phyloP scores from a whole-genome alignment of 2,113 vertebrate species.

The Callopanchax toddi region DNA sequence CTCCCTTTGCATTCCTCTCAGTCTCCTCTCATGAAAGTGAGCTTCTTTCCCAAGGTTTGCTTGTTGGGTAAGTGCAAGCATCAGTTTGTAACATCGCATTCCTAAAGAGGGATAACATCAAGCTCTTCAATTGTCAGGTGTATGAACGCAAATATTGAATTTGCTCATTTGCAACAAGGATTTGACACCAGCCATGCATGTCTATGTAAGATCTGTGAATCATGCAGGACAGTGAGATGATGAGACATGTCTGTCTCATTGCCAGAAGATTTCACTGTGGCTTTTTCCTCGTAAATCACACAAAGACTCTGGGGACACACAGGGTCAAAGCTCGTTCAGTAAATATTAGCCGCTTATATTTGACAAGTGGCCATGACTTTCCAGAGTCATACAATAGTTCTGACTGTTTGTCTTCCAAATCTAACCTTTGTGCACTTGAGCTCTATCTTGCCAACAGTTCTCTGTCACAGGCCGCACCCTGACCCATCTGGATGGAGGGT shows the following conservation, averaged over 20 bases:
- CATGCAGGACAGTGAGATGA: slow-evolving; percentile 46
- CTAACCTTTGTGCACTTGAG: slow-evolving; percentile 73
- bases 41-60: slow-evolving; percentile 55
- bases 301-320: slow-evolving; percentile 59
- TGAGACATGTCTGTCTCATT: no score
- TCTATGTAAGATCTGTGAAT: slow-evolving; percentile 60
- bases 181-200: slow-evolving; percentile 31
- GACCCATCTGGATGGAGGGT: slow-evolving; percentile 67
- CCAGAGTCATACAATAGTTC: slow-evolving; percentile 67
- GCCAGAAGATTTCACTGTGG: slow-evolving; percentile 52
- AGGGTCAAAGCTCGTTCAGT: slow-evolving; percentile 70
- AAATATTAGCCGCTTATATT: slow-evolving; percentile 67
- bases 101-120: slow-evolving; percentile 38
- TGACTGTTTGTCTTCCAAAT: slow-evolving; percentile 76
- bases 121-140: slow-evolving; percentile 36
- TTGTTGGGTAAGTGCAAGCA: slow-evolving; percentile 42
- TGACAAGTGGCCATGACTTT: slow-evolving; percentile 77
- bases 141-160: slow-evolving; percentile 51
- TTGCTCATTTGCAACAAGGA: slow-evolving; percentile 15
- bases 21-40: slow-evolving; percentile 28
- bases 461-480: slow-evolving; percentile 71
- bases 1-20: slow-evolving; percentile 39
- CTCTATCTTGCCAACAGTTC: slow-evolving; percentile 70
- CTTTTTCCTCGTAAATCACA: slow-evolving; percentile 70
- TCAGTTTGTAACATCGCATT: slow-evolving; percentile 35